Evolutionary conservation across 2,888 invertebrate genomes (phyloP), one percentile per base, ranked within the genome.

Genomic region (Pediacus dermestoides): DNA sequence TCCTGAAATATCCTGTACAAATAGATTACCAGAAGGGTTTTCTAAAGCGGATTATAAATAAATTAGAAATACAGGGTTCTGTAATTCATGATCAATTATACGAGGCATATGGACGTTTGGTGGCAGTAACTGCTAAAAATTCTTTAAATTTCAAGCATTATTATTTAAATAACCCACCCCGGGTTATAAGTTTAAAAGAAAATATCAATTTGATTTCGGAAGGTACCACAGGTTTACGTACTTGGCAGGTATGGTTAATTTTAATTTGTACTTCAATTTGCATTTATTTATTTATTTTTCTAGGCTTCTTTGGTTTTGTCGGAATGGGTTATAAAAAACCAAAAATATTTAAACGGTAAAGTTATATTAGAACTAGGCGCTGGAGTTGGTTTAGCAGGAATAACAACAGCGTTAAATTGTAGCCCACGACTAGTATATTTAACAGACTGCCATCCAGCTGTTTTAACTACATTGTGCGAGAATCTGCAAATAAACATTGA

Each of bases 151-250:
- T 52, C 62, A 77, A 80, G 35, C 86, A 87, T 64, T 86, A 83
- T 63, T 35, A 73, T 23, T 55, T 80, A 3, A 3, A n/a, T 7
- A 28, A 28, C n/a, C 14, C 28, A 23, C 23, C 23, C 3, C 4
- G 25, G 18, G 25, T 70, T 18, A 66, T 87, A 16, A 80, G 76
- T 8, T 66, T 88, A 33, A 77, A 77, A 50, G 88, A 88, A 67
- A 85, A 80, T 39, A 76, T 73, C 37, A 81, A 76, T 59, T 77
- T 87, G 59, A 83, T 88, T 48, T 76, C 82, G 1, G 75, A 82
- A 64, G 88, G 88, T 15, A 88, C 88, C 11, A 89, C 88, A 9
- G 88, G 88, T 14, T 70, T 88, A 51, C 79, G 78, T 50, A 83
- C 80, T 53, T 88, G 88, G 88, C 82, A 86, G 77, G 83, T 82